Evolutionary conservation across 2,888 invertebrate species (phyloP).

Genomic region (Pristionchus fissidentatus): DNA sequence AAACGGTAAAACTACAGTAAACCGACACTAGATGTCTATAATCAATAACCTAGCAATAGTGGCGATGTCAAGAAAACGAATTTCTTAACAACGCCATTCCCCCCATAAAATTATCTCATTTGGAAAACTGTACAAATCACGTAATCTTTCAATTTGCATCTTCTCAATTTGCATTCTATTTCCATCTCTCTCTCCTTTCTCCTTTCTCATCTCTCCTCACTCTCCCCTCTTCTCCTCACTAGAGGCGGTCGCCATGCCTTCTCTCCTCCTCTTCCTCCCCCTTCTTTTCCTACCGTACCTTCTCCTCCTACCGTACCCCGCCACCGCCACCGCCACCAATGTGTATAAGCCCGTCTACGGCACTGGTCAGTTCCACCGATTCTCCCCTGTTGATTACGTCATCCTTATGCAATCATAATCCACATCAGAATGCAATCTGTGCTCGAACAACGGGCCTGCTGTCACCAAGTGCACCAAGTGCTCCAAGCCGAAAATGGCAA

Average conservation of each 20-base stretch:
- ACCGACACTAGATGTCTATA: too few relatives aligned
- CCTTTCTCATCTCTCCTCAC: background rate
- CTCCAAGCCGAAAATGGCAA: background rate
- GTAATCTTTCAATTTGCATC: too few relatives aligned
- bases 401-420: background rate
- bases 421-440: background rate
- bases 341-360: background rate
- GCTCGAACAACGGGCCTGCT: background rate
- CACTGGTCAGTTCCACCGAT: background rate
- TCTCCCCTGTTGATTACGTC: too few relatives aligned
- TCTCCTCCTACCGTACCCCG: background rate
- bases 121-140: too few relatives aligned
- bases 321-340: background rate
- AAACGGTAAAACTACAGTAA: too few relatives aligned
- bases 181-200: too few relatives aligned
- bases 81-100: too few relatives aligned
- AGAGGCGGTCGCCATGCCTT: background rate
- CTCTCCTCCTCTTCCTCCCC: background rate
- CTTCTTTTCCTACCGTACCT: background rate
- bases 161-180: too few relatives aligned
- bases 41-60: too few relatives aligned
- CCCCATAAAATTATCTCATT: too few relatives aligned
- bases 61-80: too few relatives aligned
- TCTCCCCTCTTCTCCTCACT: background rate
- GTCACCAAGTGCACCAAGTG: constrained; percentile 19